phyloP scores from a whole-genome alignment of 2,797 vertebrate genomes.

The Pangasius krempfi region DNA sequence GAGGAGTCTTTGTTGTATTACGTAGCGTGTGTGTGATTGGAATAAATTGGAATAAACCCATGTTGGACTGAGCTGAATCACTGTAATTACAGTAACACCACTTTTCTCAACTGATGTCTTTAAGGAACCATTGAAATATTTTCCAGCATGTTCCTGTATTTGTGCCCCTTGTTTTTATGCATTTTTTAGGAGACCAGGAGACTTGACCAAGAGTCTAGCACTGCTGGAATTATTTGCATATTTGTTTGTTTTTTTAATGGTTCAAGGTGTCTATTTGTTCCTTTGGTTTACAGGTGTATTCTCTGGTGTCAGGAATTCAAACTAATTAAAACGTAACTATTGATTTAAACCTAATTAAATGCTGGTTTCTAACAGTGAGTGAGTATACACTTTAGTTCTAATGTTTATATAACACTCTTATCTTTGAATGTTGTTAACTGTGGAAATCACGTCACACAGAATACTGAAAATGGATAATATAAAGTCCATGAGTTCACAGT shows the following conservation, averaged over 20 bases:
- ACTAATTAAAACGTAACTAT: not conserved
- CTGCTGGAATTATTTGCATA: too few species aligned
- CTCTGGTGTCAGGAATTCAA: not conserved
- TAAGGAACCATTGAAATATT: not conserved
- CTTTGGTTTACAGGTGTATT: not conserved
- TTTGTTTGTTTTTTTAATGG: not conserved
- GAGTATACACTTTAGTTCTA: not conserved
- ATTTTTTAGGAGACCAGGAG: not conserved
- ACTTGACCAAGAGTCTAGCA: too few species aligned
- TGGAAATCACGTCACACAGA: not conserved
- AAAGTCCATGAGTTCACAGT: not conserved
- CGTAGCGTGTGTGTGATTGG: conserved; percentile 34
- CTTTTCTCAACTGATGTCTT: conserved; percentile 28
- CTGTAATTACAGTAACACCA: conserved; percentile 19
- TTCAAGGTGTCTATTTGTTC: not conserved
- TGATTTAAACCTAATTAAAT: not conserved
- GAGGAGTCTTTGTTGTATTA: conserved; percentile 16
- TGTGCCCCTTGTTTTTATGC: not conserved
- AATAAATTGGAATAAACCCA: conserved; percentile 15
- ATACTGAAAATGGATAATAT: not conserved
- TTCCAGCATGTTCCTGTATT: not conserved
- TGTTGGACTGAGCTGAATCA: conserved; percentile 28
- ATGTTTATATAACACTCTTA: not conserved
- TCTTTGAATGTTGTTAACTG: not conserved
- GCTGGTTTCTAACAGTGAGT: not conserved